Evolutionary conservation across 2,888 invertebrate genomes (phyloP).

Genomic region (Iselma pallidipennis): DNA sequence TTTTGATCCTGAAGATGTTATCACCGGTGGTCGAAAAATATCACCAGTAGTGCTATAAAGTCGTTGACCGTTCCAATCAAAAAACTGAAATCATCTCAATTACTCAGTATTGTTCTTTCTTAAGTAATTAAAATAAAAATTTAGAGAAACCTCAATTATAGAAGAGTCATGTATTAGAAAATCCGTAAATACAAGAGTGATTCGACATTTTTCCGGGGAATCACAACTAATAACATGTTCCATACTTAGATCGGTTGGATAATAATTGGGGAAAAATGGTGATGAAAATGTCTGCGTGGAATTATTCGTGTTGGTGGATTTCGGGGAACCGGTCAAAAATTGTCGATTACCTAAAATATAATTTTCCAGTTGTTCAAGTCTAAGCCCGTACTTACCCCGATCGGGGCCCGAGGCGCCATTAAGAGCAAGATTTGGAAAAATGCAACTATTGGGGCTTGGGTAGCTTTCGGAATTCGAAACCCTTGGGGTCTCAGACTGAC

Average conservation of each 20-base stretch:
- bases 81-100: conserved; percentile 58
- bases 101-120: no score
- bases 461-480: no score
- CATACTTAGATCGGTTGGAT: conserved; percentile 67
- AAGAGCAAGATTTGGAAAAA: no score
- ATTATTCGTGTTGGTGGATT: conserved; percentile 50
- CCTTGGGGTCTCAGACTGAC: no score
- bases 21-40: conserved; percentile 69
- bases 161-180: conserved; percentile 68
- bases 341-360: conserved; percentile 61
- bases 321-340: conserved; percentile 57
- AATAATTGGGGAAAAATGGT: conserved; percentile 69
- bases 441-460: no score
- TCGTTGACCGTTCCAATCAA: conserved; percentile 69
- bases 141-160: conserved; percentile 62
- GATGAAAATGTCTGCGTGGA: conserved; percentile 62
- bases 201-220: conserved; percentile 59
- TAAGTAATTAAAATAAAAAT: background rate
- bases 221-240: conserved; percentile 67
- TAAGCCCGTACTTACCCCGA: no score
- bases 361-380: no score
- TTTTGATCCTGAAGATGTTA: conserved; percentile 66
- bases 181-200: conserved; percentile 69
- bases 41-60: conserved; percentile 68
- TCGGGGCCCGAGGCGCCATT: no score